Evolutionary conservation across 2,113 vertebrate genomes (phyloP), one percentile per base, ranked within the genome.

Genomic region (Pyrgilauda ruficollis): DNA sequence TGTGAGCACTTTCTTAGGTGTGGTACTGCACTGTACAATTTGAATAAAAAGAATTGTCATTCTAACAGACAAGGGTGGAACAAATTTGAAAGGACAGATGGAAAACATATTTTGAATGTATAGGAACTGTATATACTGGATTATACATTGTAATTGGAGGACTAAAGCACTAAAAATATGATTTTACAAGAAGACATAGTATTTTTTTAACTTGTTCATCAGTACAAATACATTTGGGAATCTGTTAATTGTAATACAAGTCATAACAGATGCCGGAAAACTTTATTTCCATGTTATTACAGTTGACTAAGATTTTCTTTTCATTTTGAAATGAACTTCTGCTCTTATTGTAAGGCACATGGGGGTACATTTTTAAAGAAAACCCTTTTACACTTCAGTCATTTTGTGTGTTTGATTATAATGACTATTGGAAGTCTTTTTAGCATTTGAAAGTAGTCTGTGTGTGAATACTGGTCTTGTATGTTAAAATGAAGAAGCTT

Each of bases 221-320:
- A 82, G 63, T 58, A 50, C 50, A 84, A 92, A 94, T 95, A 83
- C 87, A 85, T 95, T 94, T 91, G 63, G 87, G 91, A 96, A 64
- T 82, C 69, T 69, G 81, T 94, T 89, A 89, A 84, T 89, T 92
- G 82, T 90, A 92, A 69, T 61, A 83, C 79, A 96, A 94, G 56
- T 93, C 89, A 52, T 94, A 96, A 89, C 94, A 95, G 94, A 97
- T 96, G 90, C 91, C 84, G 66, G 67, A 58, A 93, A 84, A 78
- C 63, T 91, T 94, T 70, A 76, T 95, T 97, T 95, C 90, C 49
- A 21, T 91, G 50, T 94, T 93, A 72, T 28, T 93, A 44, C 84
- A 87, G 47, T 96, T 91, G 74, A 90, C 77, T 76, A 58, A 64
- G 78, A 49, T 53, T 74, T 86, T 63, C 35, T 72, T 66, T 52